A percentile compares a stretch with the other conserved stretches of the same genome.
phyloP scores from a whole-genome alignment of 2,113 vertebrate genomes.

The Corapipo altera region DNA sequence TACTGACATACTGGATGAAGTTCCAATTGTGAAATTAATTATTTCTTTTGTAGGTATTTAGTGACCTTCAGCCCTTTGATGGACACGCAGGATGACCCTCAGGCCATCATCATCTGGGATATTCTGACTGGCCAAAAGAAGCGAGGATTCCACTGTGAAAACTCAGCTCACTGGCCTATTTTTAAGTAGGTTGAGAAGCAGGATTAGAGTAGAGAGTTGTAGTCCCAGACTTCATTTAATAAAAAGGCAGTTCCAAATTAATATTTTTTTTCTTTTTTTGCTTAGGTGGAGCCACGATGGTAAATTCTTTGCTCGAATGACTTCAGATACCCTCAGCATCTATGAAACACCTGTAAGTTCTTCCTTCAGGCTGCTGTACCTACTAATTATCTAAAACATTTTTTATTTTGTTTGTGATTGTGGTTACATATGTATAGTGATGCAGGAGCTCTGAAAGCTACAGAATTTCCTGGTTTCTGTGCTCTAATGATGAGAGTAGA shows the following conservation, averaged over 20 bases:
- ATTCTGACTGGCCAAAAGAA: conserved; percentile 97
- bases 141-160: conserved; percentile 97
- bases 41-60: conserved; percentile 81
- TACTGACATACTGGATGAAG: neutral
- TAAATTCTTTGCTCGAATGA: conserved; percentile 99
- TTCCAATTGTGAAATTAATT: neutral
- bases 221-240: neutral
- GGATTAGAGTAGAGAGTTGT: neutral
- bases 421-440: neutral
- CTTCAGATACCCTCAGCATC: conserved; percentile 92
- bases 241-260: neutral
- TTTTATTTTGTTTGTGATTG: neutral
- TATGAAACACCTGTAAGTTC: conserved; percentile 95
- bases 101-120: conserved; percentile 99
- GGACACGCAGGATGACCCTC: conserved; percentile 97
- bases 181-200: conserved; percentile 86
- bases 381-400: neutral
- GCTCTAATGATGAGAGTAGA: neutral
- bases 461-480: neutral
- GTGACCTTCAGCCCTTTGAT: conserved; percentile 96
- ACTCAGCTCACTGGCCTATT: conserved; percentile 98
- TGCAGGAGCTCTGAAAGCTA: neutral
- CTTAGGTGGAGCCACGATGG: conserved; percentile 96
- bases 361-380: neutral
- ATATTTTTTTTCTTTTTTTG: neutral